Evolutionary conservation across 1,140 invertebrate genomes (phyloP).

Genomic region (Listronotus bonariensis): DNA sequence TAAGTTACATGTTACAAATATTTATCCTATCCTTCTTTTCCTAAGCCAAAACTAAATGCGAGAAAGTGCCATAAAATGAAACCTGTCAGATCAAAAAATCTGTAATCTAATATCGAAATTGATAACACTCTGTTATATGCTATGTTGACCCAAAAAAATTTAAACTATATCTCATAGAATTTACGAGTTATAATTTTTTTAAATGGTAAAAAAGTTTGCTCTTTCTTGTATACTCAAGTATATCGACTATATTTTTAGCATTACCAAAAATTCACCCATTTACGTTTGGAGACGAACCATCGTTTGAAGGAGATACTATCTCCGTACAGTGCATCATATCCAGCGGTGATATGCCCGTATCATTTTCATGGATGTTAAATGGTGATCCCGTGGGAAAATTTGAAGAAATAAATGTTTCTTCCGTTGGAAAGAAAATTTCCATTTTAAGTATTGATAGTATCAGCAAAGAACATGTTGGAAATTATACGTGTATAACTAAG

Average conservation of each 20-base stretch:
- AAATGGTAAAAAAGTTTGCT: no score
- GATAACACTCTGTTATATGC: no score
- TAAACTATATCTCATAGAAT: no score
- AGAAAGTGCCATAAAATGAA: no score
- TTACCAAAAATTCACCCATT: constrained; percentile 70
- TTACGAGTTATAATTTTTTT: no score
- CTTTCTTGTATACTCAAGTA: no score
- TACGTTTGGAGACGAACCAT: constrained; percentile 64
- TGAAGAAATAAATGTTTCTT: constrained; percentile 51
- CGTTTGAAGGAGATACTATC: constrained; percentile 53
- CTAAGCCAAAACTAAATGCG: no score
- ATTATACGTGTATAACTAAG: constrained; percentile 71
- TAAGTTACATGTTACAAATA: no score
- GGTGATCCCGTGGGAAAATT: constrained; percentile 55
- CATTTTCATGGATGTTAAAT: constrained; percentile 70
- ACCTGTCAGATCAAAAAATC: no score
- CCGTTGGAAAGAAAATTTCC: constrained; percentile 69
- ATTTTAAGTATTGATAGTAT: constrained; percentile 74
- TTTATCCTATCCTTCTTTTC: no score
- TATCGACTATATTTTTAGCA: constrained; percentile 42
- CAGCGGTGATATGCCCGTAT: constrained; percentile 49
- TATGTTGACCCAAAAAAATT: no score
- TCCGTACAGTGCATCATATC: constrained; percentile 48
- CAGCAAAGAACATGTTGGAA: constrained; percentile 71
- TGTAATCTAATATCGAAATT: no score